A percentile compares a stretch with the other conserved stretches of the same genome.
These are phyloP conservation scores for Hirtodrosophila confusa DNA, from an alignment of 2,888 invertebrate genomes.

Conservation along the genomic window DNA sequence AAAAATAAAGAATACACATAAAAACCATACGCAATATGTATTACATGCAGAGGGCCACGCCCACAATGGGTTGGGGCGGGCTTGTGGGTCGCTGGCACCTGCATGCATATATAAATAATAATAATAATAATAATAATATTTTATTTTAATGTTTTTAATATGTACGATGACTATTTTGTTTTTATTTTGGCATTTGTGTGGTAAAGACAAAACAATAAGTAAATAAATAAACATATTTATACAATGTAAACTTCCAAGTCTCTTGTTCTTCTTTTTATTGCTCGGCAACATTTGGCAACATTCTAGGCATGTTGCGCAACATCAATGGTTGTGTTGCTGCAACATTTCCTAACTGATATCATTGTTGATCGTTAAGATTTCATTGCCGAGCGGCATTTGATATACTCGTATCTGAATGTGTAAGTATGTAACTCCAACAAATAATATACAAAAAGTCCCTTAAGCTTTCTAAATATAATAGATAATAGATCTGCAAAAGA, in stretches of 20 bases:
- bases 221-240: constrained; percentile 75
- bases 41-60: constrained; percentile 61
- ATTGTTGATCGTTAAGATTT: too few species aligned
- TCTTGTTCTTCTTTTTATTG: not conserved
- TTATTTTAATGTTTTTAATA: constrained; percentile 60
- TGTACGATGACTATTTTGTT: constrained; percentile 51
- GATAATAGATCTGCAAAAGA: too few species aligned
- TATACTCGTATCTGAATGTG: not conserved
- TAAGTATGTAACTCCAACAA: not conserved
- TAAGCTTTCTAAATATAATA: too few species aligned
- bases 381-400: too few species aligned
- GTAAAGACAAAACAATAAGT: constrained; percentile 74
- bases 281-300: not conserved
- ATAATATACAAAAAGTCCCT: too few species aligned
- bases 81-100: constrained; percentile 21
- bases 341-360: not conserved
- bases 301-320: too few species aligned
- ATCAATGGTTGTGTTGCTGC: not conserved
- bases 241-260: constrained; percentile 60
- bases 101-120: constrained; percentile 47
- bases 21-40: constrained; percentile 59
- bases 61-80: constrained; percentile 35
- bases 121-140: constrained; percentile 37
- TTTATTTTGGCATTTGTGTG: constrained; percentile 59
- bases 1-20: constrained; percentile 22